Percentiles rank a stretch among this genome's conserved stretches.
Conservation (phyloP, 2,888 invertebrate genomes). For the Eulithis prunata region DNA sequence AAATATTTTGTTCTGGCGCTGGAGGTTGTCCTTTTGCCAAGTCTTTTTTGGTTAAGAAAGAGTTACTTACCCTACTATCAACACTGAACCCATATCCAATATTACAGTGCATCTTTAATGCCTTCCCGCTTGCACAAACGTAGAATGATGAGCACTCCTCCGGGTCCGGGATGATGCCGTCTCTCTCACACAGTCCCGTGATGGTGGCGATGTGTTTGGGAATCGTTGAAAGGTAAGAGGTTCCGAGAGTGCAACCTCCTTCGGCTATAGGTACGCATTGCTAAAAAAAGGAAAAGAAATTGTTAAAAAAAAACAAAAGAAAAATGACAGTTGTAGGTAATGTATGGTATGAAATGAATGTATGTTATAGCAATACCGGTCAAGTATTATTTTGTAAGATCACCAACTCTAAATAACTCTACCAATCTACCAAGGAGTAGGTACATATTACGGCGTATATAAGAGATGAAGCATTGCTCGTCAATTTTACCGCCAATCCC, state of each 20-base stretch:
- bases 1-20: too few species aligned
- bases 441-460: too few species aligned
- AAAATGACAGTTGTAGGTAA: too few species aligned
- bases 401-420: too few species aligned
- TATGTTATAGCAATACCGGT: too few species aligned
- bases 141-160: slow-evolving; percentile 29
- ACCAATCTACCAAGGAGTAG: too few species aligned
- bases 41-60: background rate
- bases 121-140: slow-evolving; percentile 29
- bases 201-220: slow-evolving; percentile 19
- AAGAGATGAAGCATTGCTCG: too few species aligned
- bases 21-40: too few species aligned
- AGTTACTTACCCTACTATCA: slow-evolving; percentile 25
- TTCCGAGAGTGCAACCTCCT: slow-evolving; percentile 36
- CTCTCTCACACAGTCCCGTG: slow-evolving; percentile 26
- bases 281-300: slow-evolving; percentile 21
- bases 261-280: slow-evolving; percentile 31
- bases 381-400: too few species aligned
- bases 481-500: too few species aligned
- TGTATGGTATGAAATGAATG: too few species aligned
- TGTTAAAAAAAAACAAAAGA: background rate
- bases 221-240: slow-evolving; percentile 14
- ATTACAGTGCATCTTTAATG: slow-evolving; percentile 30
- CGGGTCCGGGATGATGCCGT: slow-evolving; percentile 24
- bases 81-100: slow-evolving; percentile 29